A percentile compares a stretch with the other conserved stretches of the same genome.
Evolutionary conservation across 2,797 vertebrate genomes (phyloP).

Genomic region (Danio tinwini): DNA sequence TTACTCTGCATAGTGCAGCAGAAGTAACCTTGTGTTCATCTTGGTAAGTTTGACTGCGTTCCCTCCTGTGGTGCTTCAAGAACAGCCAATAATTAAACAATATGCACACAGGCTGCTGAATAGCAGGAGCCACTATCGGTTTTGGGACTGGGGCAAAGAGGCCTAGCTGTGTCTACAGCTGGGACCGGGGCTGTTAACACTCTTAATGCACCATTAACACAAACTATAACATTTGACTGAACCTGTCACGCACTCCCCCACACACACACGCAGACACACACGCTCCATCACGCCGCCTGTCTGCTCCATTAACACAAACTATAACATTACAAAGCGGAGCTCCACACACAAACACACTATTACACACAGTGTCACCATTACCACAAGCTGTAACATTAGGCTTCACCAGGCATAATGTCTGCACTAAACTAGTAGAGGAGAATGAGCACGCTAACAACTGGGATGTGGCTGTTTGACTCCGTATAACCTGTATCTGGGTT

Average conservation of each 20-base stretch:
- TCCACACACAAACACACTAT: conserved; percentile 34
- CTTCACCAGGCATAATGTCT: conserved; percentile 41
- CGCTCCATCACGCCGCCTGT: conserved; percentile 26
- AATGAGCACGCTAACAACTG: conserved; percentile 17
- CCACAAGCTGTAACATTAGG: conserved; percentile 63
- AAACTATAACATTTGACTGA: conserved; percentile 58
- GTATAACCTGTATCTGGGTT: conserved; percentile 11
- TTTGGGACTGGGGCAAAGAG: conserved; percentile 48
- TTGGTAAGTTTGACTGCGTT: conserved; percentile 53
- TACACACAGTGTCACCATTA: conserved; percentile 65
- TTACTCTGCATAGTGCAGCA: conserved; percentile 66
- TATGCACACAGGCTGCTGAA: conserved; percentile 63
- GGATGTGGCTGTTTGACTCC: conserved; percentile 34
- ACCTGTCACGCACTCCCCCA: conserved; percentile 34
- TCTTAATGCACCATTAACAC: conserved; percentile 68
- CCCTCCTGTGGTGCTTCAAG: conserved; percentile 64
- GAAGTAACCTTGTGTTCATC: conserved; percentile 71
- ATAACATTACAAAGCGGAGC: conserved; percentile 50
- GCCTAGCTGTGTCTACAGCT: conserved; percentile 57
- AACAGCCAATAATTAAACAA: conserved; percentile 68
- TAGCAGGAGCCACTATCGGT: conserved; percentile 54
- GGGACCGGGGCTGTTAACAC: conserved; percentile 51
- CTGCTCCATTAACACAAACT: conserved; percentile 68
- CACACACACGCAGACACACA: conserved; percentile 8
- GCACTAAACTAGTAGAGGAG: conserved; percentile 44